A percentile compares a stretch with the other conserved stretches of the same genome.
Evolutionary conservation across 2,888 invertebrate genomes (phyloP).

Genomic region (Operophtera brumata): DNA sequence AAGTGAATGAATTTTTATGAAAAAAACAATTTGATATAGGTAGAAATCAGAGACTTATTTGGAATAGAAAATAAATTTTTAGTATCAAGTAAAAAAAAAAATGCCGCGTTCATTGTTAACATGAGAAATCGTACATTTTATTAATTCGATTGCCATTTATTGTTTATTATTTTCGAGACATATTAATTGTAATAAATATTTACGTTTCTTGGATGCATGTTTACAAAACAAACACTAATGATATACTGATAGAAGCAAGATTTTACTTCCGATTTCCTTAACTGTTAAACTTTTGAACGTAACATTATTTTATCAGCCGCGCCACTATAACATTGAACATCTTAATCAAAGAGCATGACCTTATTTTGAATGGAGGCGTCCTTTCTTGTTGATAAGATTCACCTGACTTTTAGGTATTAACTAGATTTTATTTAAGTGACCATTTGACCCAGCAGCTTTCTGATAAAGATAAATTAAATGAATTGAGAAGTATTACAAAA

Average conservation of each 20-base stretch:
- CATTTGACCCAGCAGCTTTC: constrained; percentile 20
- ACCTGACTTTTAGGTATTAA: constrained; percentile 19
- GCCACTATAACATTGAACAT: constrained; percentile 31
- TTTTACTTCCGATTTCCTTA: constrained; percentile 54
- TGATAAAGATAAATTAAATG: constrained; percentile 19
- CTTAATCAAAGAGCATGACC: constrained; percentile 27
- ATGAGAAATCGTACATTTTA: too few relatives aligned
- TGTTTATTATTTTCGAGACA: constrained; percentile 45
- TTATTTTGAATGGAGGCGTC: constrained; percentile 30
- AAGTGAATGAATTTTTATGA: too few relatives aligned
- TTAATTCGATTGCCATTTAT: constrained; percentile 24
- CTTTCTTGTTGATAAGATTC: constrained; percentile 33
- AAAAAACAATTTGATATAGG: too few relatives aligned
- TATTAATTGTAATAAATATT: constrained; percentile 65
- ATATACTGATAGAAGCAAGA: constrained; percentile 51
- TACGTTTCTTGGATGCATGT: constrained; percentile 58
- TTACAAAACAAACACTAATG: constrained; percentile 68
- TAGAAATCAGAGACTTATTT: too few relatives aligned
- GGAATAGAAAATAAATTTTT: too few relatives aligned
- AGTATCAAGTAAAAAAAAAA: too few relatives aligned
- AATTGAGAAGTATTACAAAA: background rate
- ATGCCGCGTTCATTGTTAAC: too few relatives aligned
- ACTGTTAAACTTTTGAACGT: constrained; percentile 33
- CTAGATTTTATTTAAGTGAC: constrained; percentile 10
- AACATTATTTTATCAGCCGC: constrained; percentile 24